Evolutionary conservation across 2,888 invertebrate species (phyloP), one percentile per base, ranked within the genome.

Genomic region (Agrilus mali): DNA sequence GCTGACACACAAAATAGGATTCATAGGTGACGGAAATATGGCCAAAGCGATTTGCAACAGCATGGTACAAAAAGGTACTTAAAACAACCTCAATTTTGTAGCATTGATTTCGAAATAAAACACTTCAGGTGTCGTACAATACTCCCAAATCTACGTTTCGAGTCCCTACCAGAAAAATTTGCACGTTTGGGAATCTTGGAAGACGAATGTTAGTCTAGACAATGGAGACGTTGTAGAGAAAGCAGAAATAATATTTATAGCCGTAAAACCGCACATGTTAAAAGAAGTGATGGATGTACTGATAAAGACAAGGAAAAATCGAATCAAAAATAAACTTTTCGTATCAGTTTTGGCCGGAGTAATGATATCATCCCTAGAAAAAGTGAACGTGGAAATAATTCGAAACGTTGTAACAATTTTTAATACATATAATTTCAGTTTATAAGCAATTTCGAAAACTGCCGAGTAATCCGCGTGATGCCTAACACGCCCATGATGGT

Each of bases 21-120:
- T 93, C 64, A 82, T 93, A 59, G 92, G 90, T 3, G 88, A 86
- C 48, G 93, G 93, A 36, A 89, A 86, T 61, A 93, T 93, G 90
- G 86, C 90, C 1, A 79, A 78, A 60, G 85, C 88, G 10, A 83
- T 92, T 53, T 79, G 78, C 5, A 73, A 74, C 51, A 84, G 86
- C 41, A 76, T 90, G 42, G 65, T 88, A 35, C 71, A 71, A 49
- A 77, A 78, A 63, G 81, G 84, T 82, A 61, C 55, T 35, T 27
- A 38, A 34, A 10, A 2, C 13, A 33, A 35, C 32, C 20, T 7
- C 17, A 34, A 12, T 15, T 40, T n/a, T 12, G 27, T 15, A 15
- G 38, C 12, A 8, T 39, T 13, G 2, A 13, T 39, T 17, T 17
- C 16, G 20, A 38, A 38, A 22, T 44, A 27, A 12, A 32, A 33